These are phyloP conservation scores for Euphonia xanthogaster DNA, from an alignment of 2,797 vertebrate genomes.

Conservation along the genomic window DNA sequence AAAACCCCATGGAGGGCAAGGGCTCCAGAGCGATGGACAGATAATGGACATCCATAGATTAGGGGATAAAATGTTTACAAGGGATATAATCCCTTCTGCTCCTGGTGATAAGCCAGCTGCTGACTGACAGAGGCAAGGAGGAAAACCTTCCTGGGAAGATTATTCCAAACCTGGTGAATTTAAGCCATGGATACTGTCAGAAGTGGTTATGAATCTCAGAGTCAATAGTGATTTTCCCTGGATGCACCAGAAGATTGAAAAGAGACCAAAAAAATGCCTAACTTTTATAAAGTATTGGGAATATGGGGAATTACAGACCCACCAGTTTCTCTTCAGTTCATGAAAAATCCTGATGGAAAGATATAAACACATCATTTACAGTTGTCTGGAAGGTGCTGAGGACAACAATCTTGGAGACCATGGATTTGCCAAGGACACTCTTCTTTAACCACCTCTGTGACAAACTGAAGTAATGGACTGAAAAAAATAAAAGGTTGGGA, in stretches of 20 bases:
- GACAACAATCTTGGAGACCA: not conserved
- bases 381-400: not conserved
- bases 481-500: not conserved
- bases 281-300: not conserved
- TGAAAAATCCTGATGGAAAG: not conserved
- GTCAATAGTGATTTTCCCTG: not conserved
- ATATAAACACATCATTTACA: not conserved
- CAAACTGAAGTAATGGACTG: not conserved
- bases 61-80: slow-evolving; percentile 19
- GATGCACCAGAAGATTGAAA: not conserved
- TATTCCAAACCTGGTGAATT: slow-evolving; percentile 15
- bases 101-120: slow-evolving; percentile 38
- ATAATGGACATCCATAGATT: slow-evolving; percentile 41
- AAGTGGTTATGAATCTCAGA: not conserved
- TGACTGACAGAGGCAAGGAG: slow-evolving; percentile 26
- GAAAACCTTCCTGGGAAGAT: slow-evolving; percentile 10
- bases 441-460: not conserved
- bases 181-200: not conserved
- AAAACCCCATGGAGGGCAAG: not conserved
- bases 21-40: not conserved
- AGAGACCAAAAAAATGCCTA: not conserved
- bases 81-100: slow-evolving; percentile 49
- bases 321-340: not conserved
- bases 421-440: not conserved
- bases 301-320: not conserved